Evolutionary conservation across 2,888 invertebrate genomes (phyloP), one percentile per base, ranked within the genome.

Genomic region (Dynastes hyllus): DNA sequence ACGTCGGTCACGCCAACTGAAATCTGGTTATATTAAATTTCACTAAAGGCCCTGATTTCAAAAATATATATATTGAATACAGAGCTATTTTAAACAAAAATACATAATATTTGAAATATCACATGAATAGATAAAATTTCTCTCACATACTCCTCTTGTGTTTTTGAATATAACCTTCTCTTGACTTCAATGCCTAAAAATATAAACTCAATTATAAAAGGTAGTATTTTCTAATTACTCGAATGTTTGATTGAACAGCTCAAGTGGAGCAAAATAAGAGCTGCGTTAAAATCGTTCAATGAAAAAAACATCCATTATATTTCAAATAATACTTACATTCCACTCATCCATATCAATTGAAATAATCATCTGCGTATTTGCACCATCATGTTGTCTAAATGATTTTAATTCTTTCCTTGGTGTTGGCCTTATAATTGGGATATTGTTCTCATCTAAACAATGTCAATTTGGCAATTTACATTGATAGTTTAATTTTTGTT

Each of bases 321-420:
- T 32, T 16, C 32, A 9, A 66, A 32, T 6, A 76, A 55, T 45
- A 45, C 67, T 66, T 87, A 93, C 93, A 90, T 88, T 87, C 93
- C 93, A 93, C 16, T 90, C 88, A 16, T 89, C 83, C 89, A 91
- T 90, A 75, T 90, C 90, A 1, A 93, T 87, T 13, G 91, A 90
- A 0, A 91, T 88, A 0, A 93, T 90, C 82, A 92, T 91, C 87
- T 93, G 93, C 77, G 91, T 88, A 83, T 92, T 91, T 0, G 86
- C 86, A 16, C 81, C 85, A 29, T 85, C 85, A 16, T 81, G 79
- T 6, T 84, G 83, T 77, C 86, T 84, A 77, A 86, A 86, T 77
- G 79, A 78, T 80, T 85, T 86, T 37, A 87, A 81, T 50, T 83
- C 82, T 50, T 80, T 80, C 80, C 84, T 85, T 50, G 80, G 82